Conservation (phyloP, 2,888 invertebrate genomes). For the Philonicus albiceps region DNA sequence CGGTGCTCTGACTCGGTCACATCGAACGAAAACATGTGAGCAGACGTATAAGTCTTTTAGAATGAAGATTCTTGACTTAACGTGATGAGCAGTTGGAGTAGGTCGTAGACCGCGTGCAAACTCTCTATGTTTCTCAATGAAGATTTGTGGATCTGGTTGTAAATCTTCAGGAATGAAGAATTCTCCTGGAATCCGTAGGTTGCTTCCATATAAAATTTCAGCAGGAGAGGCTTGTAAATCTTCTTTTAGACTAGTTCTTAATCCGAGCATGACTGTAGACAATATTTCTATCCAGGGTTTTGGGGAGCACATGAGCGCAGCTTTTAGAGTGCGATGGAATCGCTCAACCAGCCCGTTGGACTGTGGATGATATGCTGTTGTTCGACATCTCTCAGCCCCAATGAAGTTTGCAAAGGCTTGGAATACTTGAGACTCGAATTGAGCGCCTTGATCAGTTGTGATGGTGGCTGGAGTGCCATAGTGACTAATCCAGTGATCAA, state of each 20-base stretch:
- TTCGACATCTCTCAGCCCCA: background rate
- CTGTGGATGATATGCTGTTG: slow-evolving; percentile 39
- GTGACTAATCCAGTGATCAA: background rate
- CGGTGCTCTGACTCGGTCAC: slow-evolving; percentile 29
- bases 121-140: background rate
- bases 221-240: background rate
- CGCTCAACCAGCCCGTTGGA: slow-evolving; percentile 52
- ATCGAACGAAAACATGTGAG: slow-evolving; percentile 45
- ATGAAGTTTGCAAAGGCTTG: background rate
- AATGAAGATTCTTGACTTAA: slow-evolving; percentile 30
- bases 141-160: background rate
- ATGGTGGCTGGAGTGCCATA: slow-evolving; percentile 38
- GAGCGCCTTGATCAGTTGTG: slow-evolving; percentile 39
- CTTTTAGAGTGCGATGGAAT: slow-evolving; percentile 59
- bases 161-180: background rate
- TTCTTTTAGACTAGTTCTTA: slow-evolving; percentile 41
- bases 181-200: background rate
- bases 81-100: slow-evolving; percentile 43
- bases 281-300: slow-evolving; percentile 54
- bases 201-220: background rate
- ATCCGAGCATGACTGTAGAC: slow-evolving; percentile 55
- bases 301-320: slow-evolving; percentile 54
- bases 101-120: slow-evolving; percentile 43
- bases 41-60: slow-evolving; percentile 43
- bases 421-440: slow-evolving; percentile 25